Evolutionary conservation across 2,888 invertebrate genomes (phyloP).

Genomic region (Drosophila ezoana): DNA sequence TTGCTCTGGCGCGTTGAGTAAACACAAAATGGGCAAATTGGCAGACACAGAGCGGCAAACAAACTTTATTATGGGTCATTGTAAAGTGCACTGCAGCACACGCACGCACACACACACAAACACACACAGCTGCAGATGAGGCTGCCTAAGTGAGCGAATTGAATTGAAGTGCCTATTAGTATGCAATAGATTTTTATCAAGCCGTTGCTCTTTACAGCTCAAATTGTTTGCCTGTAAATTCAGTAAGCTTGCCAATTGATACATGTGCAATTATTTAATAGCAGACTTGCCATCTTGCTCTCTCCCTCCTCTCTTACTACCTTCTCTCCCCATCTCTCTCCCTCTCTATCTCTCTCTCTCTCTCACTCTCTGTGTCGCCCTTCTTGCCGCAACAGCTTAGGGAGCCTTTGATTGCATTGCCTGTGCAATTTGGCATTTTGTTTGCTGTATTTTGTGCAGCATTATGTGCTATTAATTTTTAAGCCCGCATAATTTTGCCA

Average conservation of each 20-base stretch:
- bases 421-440: constrained; percentile 35
- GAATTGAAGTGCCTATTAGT: constrained; percentile 73
- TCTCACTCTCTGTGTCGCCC: neutral
- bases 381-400: constrained; percentile 7
- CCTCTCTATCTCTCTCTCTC: neutral
- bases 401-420: constrained; percentile 17
- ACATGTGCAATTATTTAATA: constrained; percentile 54
- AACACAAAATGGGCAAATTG: constrained; percentile 69
- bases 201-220: constrained; percentile 61
- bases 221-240: constrained; percentile 66
- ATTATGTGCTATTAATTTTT: constrained; percentile 63
- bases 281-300: neutral
- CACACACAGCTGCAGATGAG: neutral
- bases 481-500: constrained; percentile 59
- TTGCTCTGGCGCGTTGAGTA: constrained; percentile 61
- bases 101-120: constrained; percentile 21
- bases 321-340: neutral
- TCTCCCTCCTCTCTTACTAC: neutral
- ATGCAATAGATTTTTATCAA: constrained; percentile 75
- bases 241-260: constrained; percentile 56
- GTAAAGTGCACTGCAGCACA: constrained; percentile 58
- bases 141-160: constrained; percentile 67
- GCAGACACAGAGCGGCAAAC: constrained; percentile 69
- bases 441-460: constrained; percentile 47
- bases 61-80: constrained; percentile 76